phyloP scores from a whole-genome alignment of 2,888 invertebrate species.

The Chironomus riparius region DNA sequence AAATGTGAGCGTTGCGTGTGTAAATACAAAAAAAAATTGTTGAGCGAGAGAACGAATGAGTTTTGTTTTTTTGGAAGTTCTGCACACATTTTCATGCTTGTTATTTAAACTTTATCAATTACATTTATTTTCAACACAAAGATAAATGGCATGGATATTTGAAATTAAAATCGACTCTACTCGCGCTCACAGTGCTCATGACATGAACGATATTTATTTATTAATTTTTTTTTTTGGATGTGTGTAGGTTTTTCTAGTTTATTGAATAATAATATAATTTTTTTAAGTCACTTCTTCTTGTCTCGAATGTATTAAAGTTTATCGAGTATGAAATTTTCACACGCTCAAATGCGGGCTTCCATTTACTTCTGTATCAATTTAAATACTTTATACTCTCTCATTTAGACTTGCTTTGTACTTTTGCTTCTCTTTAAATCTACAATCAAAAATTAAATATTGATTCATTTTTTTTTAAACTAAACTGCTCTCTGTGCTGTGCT shows the following conservation, averaged over 20 bases:
- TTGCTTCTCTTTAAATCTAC: neutral
- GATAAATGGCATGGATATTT: constrained; percentile 12
- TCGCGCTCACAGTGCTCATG: too few relatives aligned
- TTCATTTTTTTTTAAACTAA: neutral
- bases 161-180: neutral
- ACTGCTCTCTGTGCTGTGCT: too few relatives aligned
- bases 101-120: constrained; percentile 13
- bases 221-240: neutral
- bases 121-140: neutral
- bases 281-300: neutral
- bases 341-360: neutral
- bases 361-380: neutral
- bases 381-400: neutral
- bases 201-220: too few relatives aligned
- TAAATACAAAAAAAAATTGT: too few relatives aligned
- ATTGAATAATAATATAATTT: neutral
- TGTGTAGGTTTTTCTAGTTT: neutral
- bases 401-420: neutral
- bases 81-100: neutral
- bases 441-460: neutral
- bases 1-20: too few relatives aligned
- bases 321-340: constrained; percentile 6
- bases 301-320: neutral
- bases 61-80: neutral
- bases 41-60: neutral